These are phyloP conservation scores for Escarpia spicata DNA, from an alignment of 2,888 invertebrate species.

Conservation along the genomic window DNA sequence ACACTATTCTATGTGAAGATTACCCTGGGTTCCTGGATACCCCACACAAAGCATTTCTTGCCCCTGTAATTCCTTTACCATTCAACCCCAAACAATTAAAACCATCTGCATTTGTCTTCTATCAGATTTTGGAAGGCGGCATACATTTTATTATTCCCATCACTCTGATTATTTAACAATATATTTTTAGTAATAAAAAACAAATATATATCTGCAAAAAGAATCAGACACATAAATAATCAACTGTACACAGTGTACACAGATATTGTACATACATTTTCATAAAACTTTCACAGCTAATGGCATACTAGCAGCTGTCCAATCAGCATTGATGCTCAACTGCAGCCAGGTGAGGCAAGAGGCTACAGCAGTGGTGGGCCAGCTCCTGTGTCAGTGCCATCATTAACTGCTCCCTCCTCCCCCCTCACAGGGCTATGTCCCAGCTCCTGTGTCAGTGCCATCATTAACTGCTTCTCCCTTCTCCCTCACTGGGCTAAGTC, in stretches of 20 bases:
- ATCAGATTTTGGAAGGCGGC: not conserved
- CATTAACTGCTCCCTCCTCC: too few relatives aligned
- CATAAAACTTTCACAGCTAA: not conserved
- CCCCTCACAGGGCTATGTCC: not conserved
- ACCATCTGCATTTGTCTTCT: not conserved
- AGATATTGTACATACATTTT: not conserved
- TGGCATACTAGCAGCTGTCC: not conserved
- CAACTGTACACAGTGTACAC: not conserved
- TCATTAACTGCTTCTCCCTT: not conserved
- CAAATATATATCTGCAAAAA: not conserved
- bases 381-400: not conserved
- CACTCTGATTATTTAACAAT: not conserved
- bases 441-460: not conserved
- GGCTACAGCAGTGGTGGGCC: not conserved
- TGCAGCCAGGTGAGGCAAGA: not conserved
- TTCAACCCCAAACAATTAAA: not conserved
- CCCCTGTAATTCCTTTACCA: not conserved
- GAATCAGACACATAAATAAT: not conserved
- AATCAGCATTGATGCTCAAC: not conserved
- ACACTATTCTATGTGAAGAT: too few relatives aligned
- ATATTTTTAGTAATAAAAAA: not conserved
- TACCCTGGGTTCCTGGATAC: too few relatives aligned
- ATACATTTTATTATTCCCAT: not conserved
- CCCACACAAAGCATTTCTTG: not conserved
- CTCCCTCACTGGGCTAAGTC: not conserved